Percentiles rank a stretch among this genome's conserved stretches.
phyloP scores from a whole-genome alignment of 2,797 vertebrate genomes.

The Heterohyrax brucei region DNA sequence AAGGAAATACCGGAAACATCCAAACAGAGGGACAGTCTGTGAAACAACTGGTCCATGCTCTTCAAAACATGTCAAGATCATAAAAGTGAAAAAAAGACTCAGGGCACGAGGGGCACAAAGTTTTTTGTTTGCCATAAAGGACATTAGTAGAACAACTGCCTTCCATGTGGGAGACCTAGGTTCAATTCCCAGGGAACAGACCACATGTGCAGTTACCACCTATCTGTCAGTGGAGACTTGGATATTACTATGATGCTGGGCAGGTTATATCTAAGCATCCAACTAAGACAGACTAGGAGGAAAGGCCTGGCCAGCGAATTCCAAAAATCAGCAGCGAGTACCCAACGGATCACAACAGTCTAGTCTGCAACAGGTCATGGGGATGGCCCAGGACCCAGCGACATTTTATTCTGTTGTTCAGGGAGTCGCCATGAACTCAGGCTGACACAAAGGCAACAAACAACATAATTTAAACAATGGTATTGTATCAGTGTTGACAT shows the following conservation, averaged over 20 bases:
- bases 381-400: no score
- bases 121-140: not conserved
- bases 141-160: not conserved
- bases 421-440: not conserved
- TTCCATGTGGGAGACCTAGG: not conserved
- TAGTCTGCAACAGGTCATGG: not conserved
- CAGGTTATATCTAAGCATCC: not conserved
- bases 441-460: not conserved
- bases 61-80: not conserved
- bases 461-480: not conserved
- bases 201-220: no score
- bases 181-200: not conserved
- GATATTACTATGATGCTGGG: not conserved
- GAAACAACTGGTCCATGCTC: not conserved
- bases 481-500: not conserved
- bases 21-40: not conserved
- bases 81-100: slow-evolving; percentile 39
- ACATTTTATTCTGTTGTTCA: not conserved
- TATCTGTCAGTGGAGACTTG: no score
- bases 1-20: slow-evolving; percentile 15
- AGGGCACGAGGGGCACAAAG: not conserved
- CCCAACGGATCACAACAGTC: not conserved
- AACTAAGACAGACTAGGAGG: not conserved
- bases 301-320: not conserved
- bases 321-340: not conserved